These are phyloP conservation scores for Semicossyphus pulcher DNA, from an alignment of 2,113 vertebrate genomes.

Conservation along the genomic window DNA sequence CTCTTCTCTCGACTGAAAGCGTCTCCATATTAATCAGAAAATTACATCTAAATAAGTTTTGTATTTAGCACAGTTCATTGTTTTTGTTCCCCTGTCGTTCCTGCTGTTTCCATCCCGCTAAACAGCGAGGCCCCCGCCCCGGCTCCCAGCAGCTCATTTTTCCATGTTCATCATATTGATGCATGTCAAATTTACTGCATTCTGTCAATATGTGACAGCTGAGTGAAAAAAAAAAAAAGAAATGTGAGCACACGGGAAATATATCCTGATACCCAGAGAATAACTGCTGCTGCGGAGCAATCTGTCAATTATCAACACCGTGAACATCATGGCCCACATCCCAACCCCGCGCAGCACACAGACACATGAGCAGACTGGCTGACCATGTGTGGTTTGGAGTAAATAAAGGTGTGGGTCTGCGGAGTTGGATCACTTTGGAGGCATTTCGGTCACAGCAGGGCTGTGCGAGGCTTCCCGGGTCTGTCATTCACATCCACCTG, in stretches of 20 bases:
- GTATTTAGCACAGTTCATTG: background rate
- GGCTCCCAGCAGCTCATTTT: conserved; percentile 47
- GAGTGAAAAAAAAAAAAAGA: background rate
- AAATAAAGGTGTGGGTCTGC: conserved; percentile 17
- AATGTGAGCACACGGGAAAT: conserved; percentile 41
- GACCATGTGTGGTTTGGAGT: conserved; percentile 14
- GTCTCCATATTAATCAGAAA: no score
- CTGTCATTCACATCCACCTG: conserved; percentile 4
- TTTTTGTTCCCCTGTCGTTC: conserved; percentile 23
- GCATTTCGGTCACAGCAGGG: conserved; percentile 6
- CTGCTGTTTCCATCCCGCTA: conserved; percentile 25
- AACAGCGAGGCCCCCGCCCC: conserved; percentile 20
- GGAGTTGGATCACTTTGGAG: background rate
- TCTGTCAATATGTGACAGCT: conserved; percentile 46
- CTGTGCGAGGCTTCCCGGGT: background rate
- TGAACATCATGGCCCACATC: background rate
- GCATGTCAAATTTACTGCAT: conserved; percentile 41
- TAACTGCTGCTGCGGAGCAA: conserved; percentile 3
- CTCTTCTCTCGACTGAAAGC: no score
- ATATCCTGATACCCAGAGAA: conserved; percentile 17
- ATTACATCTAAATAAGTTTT: no score
- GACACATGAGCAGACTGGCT: conserved; percentile 1
- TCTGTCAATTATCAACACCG: conserved; percentile 37
- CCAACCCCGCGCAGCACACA: background rate
- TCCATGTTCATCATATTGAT: conserved; percentile 59